These are phyloP conservation scores for Crax fasciolata DNA, from an alignment of 2,797 vertebrate species.

Conservation along the genomic window DNA sequence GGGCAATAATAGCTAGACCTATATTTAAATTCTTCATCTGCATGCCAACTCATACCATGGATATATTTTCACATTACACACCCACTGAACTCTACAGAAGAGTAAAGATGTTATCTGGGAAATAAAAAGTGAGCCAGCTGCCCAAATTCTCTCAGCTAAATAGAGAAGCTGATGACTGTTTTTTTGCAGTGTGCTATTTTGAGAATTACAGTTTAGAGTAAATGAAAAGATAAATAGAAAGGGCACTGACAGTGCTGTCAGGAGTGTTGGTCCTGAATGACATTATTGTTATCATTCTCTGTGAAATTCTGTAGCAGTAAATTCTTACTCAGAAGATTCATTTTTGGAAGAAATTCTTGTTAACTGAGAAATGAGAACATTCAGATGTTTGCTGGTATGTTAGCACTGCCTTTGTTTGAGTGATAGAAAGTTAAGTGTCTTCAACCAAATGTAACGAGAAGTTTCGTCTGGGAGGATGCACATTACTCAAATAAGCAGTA, in stretches of 20 bases:
- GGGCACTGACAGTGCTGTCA: rapidly evolving
- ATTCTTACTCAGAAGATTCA: not conserved
- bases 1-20: not conserved
- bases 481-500: not conserved
- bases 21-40: slow-evolving; percentile 30
- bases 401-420: not conserved
- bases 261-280: not conserved
- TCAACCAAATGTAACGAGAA: not conserved
- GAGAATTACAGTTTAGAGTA: not conserved
- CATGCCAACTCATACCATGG: not conserved
- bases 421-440: not conserved
- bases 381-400: not conserved
- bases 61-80: not conserved
- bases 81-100: not conserved
- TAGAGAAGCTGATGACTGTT: not conserved
- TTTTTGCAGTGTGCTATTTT: slow-evolving; percentile 28
- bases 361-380: not conserved
- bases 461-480: too few species aligned
- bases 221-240: slow-evolving; percentile 19
- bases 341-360: not conserved
- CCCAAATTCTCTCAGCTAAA: not conserved
- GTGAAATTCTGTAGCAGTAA: not conserved
- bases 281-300: not conserved
- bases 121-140: not conserved
- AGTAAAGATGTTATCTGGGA: not conserved